Evolutionary conservation across 2,888 invertebrate species (phyloP).

Genomic region (Ichneumon xanthorius): DNA sequence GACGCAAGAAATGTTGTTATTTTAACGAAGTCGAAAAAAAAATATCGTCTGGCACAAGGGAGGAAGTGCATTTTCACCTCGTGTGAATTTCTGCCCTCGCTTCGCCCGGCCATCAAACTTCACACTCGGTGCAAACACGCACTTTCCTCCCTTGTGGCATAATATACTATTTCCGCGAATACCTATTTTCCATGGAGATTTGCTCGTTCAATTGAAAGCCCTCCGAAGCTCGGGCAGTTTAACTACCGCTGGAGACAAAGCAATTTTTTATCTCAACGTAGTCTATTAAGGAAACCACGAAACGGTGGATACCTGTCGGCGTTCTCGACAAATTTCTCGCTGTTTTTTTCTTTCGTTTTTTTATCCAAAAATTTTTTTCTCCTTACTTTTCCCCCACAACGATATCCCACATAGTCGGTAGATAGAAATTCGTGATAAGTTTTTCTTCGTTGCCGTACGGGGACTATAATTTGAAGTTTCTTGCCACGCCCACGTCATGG

Average conservation of each 20-base stretch:
- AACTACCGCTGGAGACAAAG: background rate
- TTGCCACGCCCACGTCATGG: conserved; percentile 76
- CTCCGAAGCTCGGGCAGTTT: background rate
- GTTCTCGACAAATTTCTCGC: conserved; percentile 34
- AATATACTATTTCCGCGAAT: background rate
- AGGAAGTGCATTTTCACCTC: too few species aligned
- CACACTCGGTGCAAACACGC: too few species aligned
- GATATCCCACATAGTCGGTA: conserved; percentile 6
- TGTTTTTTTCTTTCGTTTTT: background rate
- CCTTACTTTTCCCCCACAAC: background rate
- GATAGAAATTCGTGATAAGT: conserved; percentile 37
- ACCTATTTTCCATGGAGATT: background rate
- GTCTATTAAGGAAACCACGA: background rate
- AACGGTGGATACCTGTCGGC: background rate
- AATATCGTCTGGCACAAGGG: too few species aligned
- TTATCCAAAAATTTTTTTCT: background rate
- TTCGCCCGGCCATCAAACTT: too few species aligned
- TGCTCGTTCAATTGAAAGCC: background rate
- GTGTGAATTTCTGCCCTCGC: too few species aligned
- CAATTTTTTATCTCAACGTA: background rate
- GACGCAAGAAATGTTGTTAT: too few species aligned
- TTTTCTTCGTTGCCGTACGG: conserved; percentile 39
- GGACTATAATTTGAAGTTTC: conserved; percentile 76
- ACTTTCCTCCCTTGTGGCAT: too few species aligned
- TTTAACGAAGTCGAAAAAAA: too few species aligned